A percentile compares a stretch with the other conserved stretches of the same genome.
These are phyloP conservation scores for Liodrosophila aerea DNA, from an alignment of 2,888 invertebrate species.

Conservation along the genomic window DNA sequence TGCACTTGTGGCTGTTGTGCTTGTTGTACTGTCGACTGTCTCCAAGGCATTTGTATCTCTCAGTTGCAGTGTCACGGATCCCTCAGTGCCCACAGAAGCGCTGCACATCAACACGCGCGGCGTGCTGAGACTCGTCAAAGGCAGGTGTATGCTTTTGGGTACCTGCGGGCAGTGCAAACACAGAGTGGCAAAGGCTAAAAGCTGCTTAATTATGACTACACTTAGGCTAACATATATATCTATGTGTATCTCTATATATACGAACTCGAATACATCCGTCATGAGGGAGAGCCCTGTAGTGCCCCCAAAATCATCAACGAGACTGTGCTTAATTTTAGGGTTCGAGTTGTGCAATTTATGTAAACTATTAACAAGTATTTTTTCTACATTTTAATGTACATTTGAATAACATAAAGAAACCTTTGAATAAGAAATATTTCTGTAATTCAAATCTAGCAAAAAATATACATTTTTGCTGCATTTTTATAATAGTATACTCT, in stretches of 20 bases:
- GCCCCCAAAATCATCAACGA: background rate
- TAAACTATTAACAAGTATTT: too few species aligned
- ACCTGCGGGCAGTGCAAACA: slow-evolving; percentile 68
- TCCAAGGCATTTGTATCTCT: slow-evolving; percentile 80
- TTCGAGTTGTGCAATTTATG: too few species aligned
- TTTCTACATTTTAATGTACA: too few species aligned
- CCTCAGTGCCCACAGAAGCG: slow-evolving; percentile 82
- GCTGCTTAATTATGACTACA: slow-evolving; percentile 46
- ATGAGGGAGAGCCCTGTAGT: too few species aligned
- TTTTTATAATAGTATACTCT: too few species aligned
- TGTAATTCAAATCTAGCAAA: too few species aligned
- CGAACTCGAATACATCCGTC: background rate
- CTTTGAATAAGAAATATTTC: too few species aligned
- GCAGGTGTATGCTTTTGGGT: slow-evolving; percentile 82
- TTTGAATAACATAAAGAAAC: too few species aligned
- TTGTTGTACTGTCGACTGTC: slow-evolving; percentile 21
- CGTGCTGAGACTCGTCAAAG: slow-evolving; percentile 80
- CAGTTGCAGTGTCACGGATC: slow-evolving; percentile 82
- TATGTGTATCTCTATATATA: background rate
- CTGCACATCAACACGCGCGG: slow-evolving; percentile 82
- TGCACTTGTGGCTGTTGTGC: slow-evolving; percentile 16
- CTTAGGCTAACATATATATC: slow-evolving; percentile 1
- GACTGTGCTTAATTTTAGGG: too few species aligned
- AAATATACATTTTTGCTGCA: too few species aligned
- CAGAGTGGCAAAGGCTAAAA: slow-evolving; percentile 29